Evolutionary conservation across 2,797 vertebrate genomes (phyloP).

Genomic region (Sebastes paucispinis): DNA sequence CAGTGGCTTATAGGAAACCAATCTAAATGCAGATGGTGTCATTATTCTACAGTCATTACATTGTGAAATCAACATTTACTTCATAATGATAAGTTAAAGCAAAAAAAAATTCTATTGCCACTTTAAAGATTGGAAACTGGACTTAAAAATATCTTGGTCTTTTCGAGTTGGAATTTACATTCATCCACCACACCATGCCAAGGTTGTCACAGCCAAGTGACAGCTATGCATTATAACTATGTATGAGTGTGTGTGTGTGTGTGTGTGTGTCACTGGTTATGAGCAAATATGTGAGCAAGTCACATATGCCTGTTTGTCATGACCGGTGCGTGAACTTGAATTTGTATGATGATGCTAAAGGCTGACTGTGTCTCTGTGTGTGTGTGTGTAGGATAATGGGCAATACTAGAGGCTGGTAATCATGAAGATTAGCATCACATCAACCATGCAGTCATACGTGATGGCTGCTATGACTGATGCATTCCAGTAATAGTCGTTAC

Average conservation of each 20-base stretch:
- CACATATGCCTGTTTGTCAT: slow-evolving; percentile 27
- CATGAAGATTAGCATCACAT: slow-evolving; percentile 45
- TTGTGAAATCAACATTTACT: neutral
- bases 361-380: neutral
- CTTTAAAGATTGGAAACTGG: neutral
- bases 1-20: neutral
- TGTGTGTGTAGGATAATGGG: neutral
- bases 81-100: too few relatives aligned
- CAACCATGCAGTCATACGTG: slow-evolving; percentile 21
- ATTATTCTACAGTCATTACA: neutral
- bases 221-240: slow-evolving; percentile 2
- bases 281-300: slow-evolving; percentile 17
- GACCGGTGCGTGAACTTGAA: slow-evolving; percentile 20
- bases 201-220: neutral
- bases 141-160: neutral
- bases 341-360: slow-evolving; percentile 19
- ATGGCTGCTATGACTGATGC: slow-evolving; percentile 20
- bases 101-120: neutral
- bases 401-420: slow-evolving; percentile 29
- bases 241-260: too few relatives aligned
- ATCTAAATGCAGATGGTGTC: neutral
- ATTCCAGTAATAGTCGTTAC: slow-evolving; percentile 3
- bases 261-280: neutral
- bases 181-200: neutral
- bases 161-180: neutral